Conservation (phyloP, 2,888 invertebrate species). For the Lasiommata megera region DNA sequence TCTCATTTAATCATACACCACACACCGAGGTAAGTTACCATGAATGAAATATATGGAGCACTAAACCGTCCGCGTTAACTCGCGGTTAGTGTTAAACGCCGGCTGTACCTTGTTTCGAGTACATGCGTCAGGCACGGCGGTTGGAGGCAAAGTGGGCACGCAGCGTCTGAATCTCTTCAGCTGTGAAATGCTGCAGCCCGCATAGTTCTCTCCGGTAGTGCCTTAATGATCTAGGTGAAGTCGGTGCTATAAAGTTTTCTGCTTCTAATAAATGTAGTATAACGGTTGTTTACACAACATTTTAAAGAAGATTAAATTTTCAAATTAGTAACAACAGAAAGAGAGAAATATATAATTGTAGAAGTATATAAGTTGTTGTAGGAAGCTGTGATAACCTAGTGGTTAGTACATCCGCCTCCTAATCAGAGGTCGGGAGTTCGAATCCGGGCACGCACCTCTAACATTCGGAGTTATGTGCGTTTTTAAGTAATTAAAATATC, state of each 20-base stretch:
- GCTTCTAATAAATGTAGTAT: too few relatives aligned
- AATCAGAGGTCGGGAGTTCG: too few relatives aligned
- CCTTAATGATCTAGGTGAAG: slow-evolving; percentile 35
- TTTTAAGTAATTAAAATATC: too few relatives aligned
- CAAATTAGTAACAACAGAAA: too few relatives aligned
- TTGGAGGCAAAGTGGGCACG: slow-evolving; percentile 51
- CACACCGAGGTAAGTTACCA: slow-evolving; percentile 25
- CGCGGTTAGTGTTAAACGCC: slow-evolving; percentile 15
- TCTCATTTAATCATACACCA: slow-evolving; percentile 43
- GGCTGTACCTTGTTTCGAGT: slow-evolving; percentile 32
- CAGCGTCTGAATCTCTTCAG: slow-evolving; percentile 61
- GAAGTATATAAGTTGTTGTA: too few relatives aligned
- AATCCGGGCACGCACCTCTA: too few relatives aligned
- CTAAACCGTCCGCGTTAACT: slow-evolving; percentile 17
- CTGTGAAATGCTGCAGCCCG: slow-evolving; percentile 53
- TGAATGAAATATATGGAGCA: slow-evolving; percentile 20
- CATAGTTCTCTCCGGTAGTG: slow-evolving; percentile 39
- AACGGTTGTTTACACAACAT: too few relatives aligned
- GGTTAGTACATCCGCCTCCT: too few relatives aligned
- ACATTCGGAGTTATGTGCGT: too few relatives aligned
- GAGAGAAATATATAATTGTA: too few relatives aligned
- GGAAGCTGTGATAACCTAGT: too few relatives aligned
- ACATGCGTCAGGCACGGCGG: slow-evolving; percentile 53
- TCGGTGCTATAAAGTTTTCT: background rate
- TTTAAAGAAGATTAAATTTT: too few relatives aligned